Conservation (phyloP, 2,888 invertebrate genomes). For the Leptinotarsa peninsularis region DNA sequence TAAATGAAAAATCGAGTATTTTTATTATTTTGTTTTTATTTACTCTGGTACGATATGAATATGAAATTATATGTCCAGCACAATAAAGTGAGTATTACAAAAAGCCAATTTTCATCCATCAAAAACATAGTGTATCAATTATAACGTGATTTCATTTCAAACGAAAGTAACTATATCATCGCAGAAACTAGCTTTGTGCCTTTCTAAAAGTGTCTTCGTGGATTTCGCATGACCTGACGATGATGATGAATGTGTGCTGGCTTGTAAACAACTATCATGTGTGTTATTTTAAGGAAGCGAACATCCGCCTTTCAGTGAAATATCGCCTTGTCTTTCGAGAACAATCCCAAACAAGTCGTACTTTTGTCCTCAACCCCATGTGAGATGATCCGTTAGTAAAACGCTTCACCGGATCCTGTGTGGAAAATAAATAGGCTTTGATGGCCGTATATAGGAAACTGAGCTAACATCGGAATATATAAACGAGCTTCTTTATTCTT, state of each 20-base stretch:
- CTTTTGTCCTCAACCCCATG: constrained; percentile 63
- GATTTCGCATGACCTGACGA: constrained; percentile 58
- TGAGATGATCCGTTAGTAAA: constrained; percentile 65
- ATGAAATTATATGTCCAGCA: too few relatives aligned
- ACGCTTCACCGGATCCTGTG: constrained; percentile 61
- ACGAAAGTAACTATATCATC: constrained; percentile 6
- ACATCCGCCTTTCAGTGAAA: constrained; percentile 66
- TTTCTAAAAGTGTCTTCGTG: constrained; percentile 11
- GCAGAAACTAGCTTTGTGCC: not conserved
- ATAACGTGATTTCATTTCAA: not conserved
- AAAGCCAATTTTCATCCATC: too few relatives aligned
- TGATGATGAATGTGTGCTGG: constrained; percentile 62
- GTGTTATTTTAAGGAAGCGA: constrained; percentile 66
- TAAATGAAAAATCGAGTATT: too few relatives aligned
- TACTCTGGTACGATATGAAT: too few relatives aligned
- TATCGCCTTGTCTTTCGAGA: constrained; percentile 64
- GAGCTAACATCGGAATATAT: constrained; percentile 60
- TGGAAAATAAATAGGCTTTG: constrained; percentile 65
- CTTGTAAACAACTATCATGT: constrained; percentile 63
- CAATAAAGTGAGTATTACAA: too few relatives aligned
- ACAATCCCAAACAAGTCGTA: constrained; percentile 65
- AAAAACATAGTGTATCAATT: too few relatives aligned
- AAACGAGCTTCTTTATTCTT: constrained; percentile 55
- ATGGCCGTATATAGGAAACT: constrained; percentile 62
- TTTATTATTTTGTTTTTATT: too few relatives aligned